Percentiles rank a stretch among this genome's conserved stretches.
These are phyloP conservation scores for Cryptus armator DNA, from an alignment of 2,888 invertebrate genomes.

Conservation along the genomic window DNA sequence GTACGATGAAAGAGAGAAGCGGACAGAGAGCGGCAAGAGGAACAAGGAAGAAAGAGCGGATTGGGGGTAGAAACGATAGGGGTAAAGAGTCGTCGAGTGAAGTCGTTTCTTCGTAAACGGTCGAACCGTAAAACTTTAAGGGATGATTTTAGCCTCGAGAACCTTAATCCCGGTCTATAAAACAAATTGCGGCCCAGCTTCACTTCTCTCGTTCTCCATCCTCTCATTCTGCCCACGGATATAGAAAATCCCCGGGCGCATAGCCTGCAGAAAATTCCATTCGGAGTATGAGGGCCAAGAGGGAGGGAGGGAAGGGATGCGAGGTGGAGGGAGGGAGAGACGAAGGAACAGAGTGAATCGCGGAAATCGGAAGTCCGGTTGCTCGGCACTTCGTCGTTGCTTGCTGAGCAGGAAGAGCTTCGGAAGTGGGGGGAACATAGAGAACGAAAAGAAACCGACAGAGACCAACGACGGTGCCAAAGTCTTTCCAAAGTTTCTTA, in stretches of 20 bases:
- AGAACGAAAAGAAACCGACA: slow-evolving; percentile 53
- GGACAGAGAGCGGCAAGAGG: not conserved
- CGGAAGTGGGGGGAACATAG: slow-evolving; percentile 6
- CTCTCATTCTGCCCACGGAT: slow-evolving; percentile 1
- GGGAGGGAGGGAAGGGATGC: slow-evolving; percentile 16
- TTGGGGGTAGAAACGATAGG: slow-evolving; percentile 55
- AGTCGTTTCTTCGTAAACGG: slow-evolving; percentile 64
- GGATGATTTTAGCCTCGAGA: slow-evolving; percentile 63
- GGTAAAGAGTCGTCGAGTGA: slow-evolving; percentile 59
- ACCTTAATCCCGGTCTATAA: slow-evolving; percentile 66
- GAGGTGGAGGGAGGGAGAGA: slow-evolving; percentile 16
- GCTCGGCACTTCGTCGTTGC: slow-evolving; percentile 56
- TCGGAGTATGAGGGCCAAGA: slow-evolving; percentile 41
- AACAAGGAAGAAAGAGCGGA: slow-evolving; percentile 24
- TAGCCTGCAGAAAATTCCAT: slow-evolving; percentile 56
- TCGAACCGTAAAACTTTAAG: slow-evolving; percentile 67
- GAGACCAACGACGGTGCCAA: slow-evolving; percentile 60
- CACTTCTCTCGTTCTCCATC: slow-evolving; percentile 13
- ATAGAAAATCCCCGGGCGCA: slow-evolving; percentile 10
- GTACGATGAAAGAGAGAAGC: slow-evolving; percentile 9
- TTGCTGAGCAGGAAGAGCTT: slow-evolving; percentile 38
- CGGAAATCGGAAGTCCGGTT: slow-evolving; percentile 58
- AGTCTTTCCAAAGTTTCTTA: slow-evolving; percentile 71
- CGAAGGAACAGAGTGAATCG: slow-evolving; percentile 41
- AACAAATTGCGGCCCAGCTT: slow-evolving; percentile 64